These are phyloP conservation scores for Plusia festucae DNA, from an alignment of 2,888 invertebrate genomes.

Conservation along the genomic window DNA sequence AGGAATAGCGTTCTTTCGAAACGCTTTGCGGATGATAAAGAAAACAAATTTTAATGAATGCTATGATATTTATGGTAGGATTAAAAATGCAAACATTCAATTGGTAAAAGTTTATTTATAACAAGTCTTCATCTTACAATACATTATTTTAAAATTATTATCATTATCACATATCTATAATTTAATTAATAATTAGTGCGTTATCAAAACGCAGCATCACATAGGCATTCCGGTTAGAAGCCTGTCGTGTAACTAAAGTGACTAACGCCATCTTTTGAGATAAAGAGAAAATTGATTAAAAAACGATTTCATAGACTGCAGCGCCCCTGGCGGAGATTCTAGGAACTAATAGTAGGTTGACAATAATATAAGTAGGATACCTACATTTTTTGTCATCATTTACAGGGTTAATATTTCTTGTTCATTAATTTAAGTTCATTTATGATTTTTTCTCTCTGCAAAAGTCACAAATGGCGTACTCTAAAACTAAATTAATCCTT, in stretches of 20 bases:
- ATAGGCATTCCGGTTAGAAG: slow-evolving; percentile 17
- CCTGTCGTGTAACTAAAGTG: slow-evolving; percentile 30
- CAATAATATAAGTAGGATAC: not conserved
- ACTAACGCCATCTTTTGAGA: slow-evolving; percentile 43
- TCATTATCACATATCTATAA: slow-evolving; percentile 61
- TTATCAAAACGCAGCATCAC: slow-evolving; percentile 45
- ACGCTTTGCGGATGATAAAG: no score
- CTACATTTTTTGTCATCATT: not conserved
- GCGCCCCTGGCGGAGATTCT: slow-evolving; percentile 2
- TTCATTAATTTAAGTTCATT: slow-evolving; percentile 5
- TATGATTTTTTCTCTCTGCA: slow-evolving; percentile 8
- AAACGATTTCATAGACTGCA: slow-evolving; percentile 11
- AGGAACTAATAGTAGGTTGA: not conserved
- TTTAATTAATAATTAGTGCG: slow-evolving; percentile 26
- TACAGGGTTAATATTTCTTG: not conserved
- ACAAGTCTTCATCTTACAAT: slow-evolving; percentile 52
- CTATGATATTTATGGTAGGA: not conserved
- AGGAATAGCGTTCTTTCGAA: no score
- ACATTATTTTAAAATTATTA: slow-evolving; percentile 34
- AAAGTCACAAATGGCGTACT: slow-evolving; percentile 21
- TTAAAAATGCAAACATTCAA: not conserved
- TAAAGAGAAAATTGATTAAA: slow-evolving; percentile 6
- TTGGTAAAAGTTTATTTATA: slow-evolving; percentile 47
- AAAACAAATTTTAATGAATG: no score
- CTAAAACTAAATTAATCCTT: slow-evolving; percentile 19